A percentile compares a stretch with the other conserved stretches of the same genome.
Evolutionary conservation across 2,888 invertebrate genomes (phyloP).

Genomic region (Caenorhabditis sp.): DNA sequence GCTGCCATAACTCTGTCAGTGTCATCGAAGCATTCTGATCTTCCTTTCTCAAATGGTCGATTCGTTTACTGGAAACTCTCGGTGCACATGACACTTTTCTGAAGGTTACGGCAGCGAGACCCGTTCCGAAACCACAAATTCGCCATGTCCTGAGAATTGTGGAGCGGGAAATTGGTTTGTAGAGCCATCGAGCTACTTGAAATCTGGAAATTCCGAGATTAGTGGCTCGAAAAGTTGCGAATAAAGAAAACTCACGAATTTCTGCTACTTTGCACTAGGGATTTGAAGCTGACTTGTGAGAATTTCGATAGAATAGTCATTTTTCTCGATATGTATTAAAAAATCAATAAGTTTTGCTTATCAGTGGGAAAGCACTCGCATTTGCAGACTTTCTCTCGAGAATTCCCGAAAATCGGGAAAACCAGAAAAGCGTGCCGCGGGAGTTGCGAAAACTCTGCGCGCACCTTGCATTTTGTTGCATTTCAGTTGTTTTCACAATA

Average conservation of each 20-base stretch:
- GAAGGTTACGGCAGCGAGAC: constrained; percentile 43
- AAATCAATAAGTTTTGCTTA: constrained; percentile 45
- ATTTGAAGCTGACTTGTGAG: constrained; percentile 36
- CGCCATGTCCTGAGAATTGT: constrained; percentile 48
- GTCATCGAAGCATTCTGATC: constrained; percentile 55
- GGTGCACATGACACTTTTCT: constrained; percentile 51
- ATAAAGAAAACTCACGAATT: constrained; percentile 35
- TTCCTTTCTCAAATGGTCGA: constrained; percentile 61
- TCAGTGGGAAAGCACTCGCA: constrained; percentile 34
- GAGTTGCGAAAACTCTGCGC: constrained; percentile 48
- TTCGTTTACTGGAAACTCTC: constrained; percentile 65
- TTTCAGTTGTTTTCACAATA: constrained; percentile 18
- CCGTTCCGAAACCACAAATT: constrained; percentile 57
- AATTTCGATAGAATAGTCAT: constrained; percentile 64
- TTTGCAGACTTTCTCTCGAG: not conserved
- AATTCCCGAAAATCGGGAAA: constrained; percentile 25
- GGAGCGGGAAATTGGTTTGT: constrained; percentile 45
- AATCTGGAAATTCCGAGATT: constrained; percentile 41
- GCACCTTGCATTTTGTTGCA: constrained; percentile 23
- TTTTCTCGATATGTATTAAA: constrained; percentile 1
- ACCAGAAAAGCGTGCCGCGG: constrained; percentile 38
- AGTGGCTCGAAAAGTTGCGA: no score
- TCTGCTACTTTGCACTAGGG: constrained; percentile 31
- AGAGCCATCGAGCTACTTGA: constrained; percentile 44
- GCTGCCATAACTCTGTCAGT: constrained; percentile 72